Conservation (phyloP, 2,113 vertebrate species). For the Arenaria interpres region DNA sequence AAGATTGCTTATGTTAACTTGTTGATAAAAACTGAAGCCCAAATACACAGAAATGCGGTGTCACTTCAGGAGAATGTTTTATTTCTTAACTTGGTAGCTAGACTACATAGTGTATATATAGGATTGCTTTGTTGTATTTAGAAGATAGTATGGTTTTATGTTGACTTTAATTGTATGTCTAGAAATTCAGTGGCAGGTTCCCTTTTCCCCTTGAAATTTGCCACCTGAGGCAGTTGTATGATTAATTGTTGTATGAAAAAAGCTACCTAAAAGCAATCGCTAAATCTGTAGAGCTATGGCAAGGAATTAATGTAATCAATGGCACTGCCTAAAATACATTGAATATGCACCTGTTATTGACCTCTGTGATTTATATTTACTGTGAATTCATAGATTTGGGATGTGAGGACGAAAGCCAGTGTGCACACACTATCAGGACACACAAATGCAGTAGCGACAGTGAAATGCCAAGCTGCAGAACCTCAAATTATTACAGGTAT, state of each 20-base stretch:
- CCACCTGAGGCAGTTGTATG: not conserved
- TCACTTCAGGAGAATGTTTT: not conserved
- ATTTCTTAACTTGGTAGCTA: not conserved
- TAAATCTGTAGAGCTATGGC: not conserved
- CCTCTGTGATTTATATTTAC: not conserved
- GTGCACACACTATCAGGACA: conserved; percentile 94
- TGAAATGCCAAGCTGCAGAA: conserved; percentile 93
- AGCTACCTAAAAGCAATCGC: not conserved
- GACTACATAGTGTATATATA: not conserved
- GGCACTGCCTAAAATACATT: not conserved
- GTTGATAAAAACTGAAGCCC: not conserved
- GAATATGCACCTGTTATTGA: not conserved
- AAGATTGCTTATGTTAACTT: not conserved
- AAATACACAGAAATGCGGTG: not conserved
- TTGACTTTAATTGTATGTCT: not conserved
- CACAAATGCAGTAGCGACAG: conserved; percentile 96
- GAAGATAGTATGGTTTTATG: not conserved
- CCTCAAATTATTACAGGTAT: conserved; percentile 96
- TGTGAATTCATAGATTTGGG: conserved; percentile 87
- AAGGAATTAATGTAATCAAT: not conserved
- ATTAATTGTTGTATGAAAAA: not conserved
- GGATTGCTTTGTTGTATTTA: not conserved
- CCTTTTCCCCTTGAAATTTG: not conserved
- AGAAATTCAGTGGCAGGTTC: not conserved
- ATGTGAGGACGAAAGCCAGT: conserved; percentile 95